Percentiles rank a stretch among this genome's conserved stretches.
These are phyloP conservation scores for Brachionus asplanchnoidis DNA, from an alignment of 1,140 invertebrate genomes.

Conservation along the genomic window DNA sequence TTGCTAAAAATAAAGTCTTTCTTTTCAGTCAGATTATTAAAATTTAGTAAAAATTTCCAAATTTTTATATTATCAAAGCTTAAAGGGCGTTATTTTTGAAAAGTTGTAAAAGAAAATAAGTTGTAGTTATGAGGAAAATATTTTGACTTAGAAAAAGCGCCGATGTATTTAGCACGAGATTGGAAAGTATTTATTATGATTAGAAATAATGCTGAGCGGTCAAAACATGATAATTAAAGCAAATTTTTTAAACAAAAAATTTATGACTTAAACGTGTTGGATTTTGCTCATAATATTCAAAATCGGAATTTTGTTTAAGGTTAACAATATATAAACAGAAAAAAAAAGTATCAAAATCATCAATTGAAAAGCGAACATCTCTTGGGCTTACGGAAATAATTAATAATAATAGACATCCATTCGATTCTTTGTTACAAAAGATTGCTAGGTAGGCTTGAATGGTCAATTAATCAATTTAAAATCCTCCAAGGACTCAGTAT, in stretches of 20 bases:
- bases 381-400: not conserved
- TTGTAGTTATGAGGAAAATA: not conserved
- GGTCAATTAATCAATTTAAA: not conserved
- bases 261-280: not conserved
- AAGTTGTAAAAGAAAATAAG: not conserved
- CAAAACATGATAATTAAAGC: not conserved
- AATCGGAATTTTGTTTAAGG: not conserved
- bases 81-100: no score
- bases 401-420: not conserved
- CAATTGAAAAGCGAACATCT: not conserved
- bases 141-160: not conserved
- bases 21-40: no score
- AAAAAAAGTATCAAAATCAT: not conserved
- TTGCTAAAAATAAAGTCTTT: no score
- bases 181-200: not conserved
- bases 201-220: not conserved
- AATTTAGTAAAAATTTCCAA: no score
- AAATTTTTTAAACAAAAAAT: not conserved
- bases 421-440: not conserved
- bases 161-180: not conserved
- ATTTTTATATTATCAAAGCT: no score
- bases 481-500: not conserved
- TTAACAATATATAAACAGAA: not conserved
- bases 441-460: not conserved
- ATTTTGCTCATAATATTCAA: not conserved